phyloP scores from a whole-genome alignment of 53 echinoderm and acorn worm species.

The Mesocentrotus franciscanus region DNA sequence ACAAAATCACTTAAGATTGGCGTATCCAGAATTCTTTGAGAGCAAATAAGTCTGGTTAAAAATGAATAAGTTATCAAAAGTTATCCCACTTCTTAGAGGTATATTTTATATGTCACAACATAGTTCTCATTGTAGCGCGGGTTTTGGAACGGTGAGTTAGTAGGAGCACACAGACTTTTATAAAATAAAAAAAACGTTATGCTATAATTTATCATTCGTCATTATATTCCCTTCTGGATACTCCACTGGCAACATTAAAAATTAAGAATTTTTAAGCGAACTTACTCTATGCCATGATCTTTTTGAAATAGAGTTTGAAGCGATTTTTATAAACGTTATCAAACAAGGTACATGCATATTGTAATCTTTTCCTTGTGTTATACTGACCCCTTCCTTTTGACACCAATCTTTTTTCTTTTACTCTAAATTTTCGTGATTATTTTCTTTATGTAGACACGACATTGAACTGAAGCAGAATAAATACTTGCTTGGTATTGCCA shows the following conservation, averaged over 20 bases:
- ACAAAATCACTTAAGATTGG: background rate
- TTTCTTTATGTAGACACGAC: slow-evolving; percentile 66
- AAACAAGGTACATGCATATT: background rate
- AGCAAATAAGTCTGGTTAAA: background rate
- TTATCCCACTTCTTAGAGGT: no score
- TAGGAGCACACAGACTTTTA: no score
- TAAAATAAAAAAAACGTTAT: no score
- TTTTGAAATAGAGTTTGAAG: background rate
- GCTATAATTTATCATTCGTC: no score
- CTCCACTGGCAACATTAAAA: no score
- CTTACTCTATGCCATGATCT: background rate
- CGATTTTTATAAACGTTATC: background rate
- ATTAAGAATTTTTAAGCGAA: background rate
- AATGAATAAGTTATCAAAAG: background rate
- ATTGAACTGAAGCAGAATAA: slow-evolving; percentile 63
- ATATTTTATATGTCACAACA: no score
- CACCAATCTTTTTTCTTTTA: background rate
- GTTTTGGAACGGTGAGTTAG: no score
- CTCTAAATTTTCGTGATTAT: background rate
- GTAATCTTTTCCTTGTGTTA: background rate
- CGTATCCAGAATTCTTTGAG: background rate
- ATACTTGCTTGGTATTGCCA: slow-evolving; percentile 79
- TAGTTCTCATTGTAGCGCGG: background rate
- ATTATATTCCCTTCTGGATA: no score
- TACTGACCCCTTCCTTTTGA: background rate